phyloP scores from a whole-genome alignment of 2,888 invertebrate genomes.

The Nomada ruficornis region DNA sequence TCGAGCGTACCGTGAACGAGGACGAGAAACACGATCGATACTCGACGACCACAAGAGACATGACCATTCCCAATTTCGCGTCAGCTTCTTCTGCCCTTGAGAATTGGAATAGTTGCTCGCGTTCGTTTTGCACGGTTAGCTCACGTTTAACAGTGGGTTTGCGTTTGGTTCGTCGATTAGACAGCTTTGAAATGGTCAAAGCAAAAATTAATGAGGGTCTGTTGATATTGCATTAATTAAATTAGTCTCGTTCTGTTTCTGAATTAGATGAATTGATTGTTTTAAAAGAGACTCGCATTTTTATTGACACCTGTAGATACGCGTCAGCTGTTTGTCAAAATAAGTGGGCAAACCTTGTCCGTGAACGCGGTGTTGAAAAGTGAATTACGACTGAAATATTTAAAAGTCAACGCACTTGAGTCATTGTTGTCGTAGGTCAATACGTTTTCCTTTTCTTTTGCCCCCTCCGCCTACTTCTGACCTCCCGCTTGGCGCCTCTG shows the following conservation, averaged over 20 bases:
- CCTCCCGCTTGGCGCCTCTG: neutral
- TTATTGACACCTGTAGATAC: too few relatives aligned
- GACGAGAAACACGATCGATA: constrained; percentile 35
- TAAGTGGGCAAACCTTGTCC: too few relatives aligned
- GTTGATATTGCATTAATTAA: too few relatives aligned
- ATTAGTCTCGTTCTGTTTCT: too few relatives aligned
- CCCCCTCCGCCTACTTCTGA: neutral
- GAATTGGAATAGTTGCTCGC: constrained; percentile 41
- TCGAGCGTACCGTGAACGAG: neutral
- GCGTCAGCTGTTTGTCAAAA: too few relatives aligned
- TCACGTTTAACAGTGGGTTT: constrained; percentile 35
- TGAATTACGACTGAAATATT: constrained; percentile 48
- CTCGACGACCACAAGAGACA: constrained; percentile 28
- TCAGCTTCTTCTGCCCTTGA: constrained; percentile 33
- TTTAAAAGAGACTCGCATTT: too few relatives aligned
- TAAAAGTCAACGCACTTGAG: constrained; percentile 59
- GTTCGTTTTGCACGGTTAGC: constrained; percentile 14
- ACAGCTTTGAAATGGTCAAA: too few relatives aligned
- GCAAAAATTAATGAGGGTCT: too few relatives aligned
- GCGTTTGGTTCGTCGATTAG: too few relatives aligned
- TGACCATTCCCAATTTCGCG: constrained; percentile 61
- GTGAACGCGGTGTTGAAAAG: too few relatives aligned
- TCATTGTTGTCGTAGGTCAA: constrained; percentile 74
- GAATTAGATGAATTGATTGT: too few relatives aligned
- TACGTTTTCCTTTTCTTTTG: constrained; percentile 20